Base-by-base conservation (phyloP, 2,113 vertebrate species). In the Macaca nemestrina region DNA sequence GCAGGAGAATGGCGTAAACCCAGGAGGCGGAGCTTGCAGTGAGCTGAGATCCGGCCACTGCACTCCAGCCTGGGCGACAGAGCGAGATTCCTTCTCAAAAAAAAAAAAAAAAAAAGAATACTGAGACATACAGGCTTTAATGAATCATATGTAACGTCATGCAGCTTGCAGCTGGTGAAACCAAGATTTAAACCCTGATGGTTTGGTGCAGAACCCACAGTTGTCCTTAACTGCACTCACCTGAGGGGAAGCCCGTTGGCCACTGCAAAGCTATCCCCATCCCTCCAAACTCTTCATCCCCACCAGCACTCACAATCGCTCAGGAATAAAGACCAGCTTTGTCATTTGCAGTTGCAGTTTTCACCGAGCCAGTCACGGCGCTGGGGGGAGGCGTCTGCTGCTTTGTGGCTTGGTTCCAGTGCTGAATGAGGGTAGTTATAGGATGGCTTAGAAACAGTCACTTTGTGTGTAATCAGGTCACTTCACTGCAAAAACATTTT, bases 381-480 rank as follows among this genome's bases (percentile, higher is more conserved):
- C 0, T 48, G 1, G 73, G 84, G 96, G 48, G 43, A 87, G 43
- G 61, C 27, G 23, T 85, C 48, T 2, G 52, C 48, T 43, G 86
- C 78, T 45, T 61, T 85, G 93, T 88, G 86, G 61, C 40, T 64
- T 80, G 61, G 52, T 68, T 88, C 43, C 76, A 90, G 90, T 10
- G 2, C n/a, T 86, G 87, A 94, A 83, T 32, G 18, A 57, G 81
- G 84, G 27, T 35, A 73, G 86, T 94, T 78, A 67, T 32, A 80
- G 93, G 83, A 48, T 5, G 55, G 68, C 73, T 95, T 79, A 83
- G 89, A 59, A 84, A 94, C 6, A 52, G 83, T 45, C 90, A 45
- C 73, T 95, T 35, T 92, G 70, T 48, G 92, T 94, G n/a, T 84
- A 92, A 97, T 97, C 78, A 95, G 96, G 94, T 97, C 96, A 97